These are phyloP conservation scores for Tipula lateralis DNA, from an alignment of 2,888 invertebrate species.

Conservation along the genomic window DNA sequence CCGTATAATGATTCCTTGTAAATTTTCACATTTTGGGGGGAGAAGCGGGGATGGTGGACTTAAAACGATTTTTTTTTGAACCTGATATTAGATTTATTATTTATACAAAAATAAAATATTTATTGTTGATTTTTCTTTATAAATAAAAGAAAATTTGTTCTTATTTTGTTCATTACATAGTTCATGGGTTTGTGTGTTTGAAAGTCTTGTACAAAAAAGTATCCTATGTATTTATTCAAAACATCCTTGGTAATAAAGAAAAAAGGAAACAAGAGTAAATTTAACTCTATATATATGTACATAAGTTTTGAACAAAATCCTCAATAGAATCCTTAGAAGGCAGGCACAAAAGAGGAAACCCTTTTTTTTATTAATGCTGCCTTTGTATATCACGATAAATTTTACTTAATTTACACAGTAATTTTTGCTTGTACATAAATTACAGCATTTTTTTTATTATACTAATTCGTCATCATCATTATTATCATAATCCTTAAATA, in stretches of 20 bases:
- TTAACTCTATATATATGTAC: neutral
- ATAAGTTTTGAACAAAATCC: neutral
- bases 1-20: neutral
- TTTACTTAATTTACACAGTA: slow-evolving; percentile 19
- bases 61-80: neutral
- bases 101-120: neutral
- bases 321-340: neutral
- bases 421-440: slow-evolving; percentile 2
- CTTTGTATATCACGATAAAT: neutral
- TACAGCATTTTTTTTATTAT: neutral
- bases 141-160: neutral
- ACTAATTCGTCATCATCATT: neutral
- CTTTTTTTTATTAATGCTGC: neutral
- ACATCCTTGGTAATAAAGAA: neutral
- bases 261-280: neutral
- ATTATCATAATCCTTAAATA: slow-evolving; percentile 13
- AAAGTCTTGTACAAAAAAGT: neutral
- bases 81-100: neutral
- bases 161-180: neutral
- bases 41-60: too few relatives aligned
- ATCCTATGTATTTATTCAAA: neutral
- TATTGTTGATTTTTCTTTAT: neutral
- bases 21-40: neutral
- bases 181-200: neutral
- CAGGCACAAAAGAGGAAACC: neutral